Percentiles rank a stretch among this genome's conserved stretches.
Evolutionary conservation across 2,113 vertebrate genomes (phyloP).

Genomic region (Theristicus caerulescens): DNA sequence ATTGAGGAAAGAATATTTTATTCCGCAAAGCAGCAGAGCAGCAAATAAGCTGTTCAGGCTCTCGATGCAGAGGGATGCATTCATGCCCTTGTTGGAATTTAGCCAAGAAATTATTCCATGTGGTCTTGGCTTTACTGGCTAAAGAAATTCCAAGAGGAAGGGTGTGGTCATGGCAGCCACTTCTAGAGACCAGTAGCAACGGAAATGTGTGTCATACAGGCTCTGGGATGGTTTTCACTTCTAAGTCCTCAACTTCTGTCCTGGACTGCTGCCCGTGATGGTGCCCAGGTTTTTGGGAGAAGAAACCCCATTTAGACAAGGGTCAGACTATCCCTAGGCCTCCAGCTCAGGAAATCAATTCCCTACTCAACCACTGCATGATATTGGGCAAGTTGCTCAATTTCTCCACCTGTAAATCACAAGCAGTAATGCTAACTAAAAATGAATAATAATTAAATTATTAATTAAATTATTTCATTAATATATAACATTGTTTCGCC

Average conservation of each 20-base stretch:
- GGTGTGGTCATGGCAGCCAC: neutral
- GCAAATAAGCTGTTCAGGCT: neutral
- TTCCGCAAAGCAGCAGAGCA: neutral
- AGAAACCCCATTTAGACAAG: neutral
- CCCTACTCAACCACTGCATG: neutral
- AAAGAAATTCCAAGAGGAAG: neutral
- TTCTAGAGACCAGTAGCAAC: neutral
- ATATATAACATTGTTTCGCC: neutral
- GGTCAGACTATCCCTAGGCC: neutral
- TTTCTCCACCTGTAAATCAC: neutral
- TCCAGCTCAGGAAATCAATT: neutral
- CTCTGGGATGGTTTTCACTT: neutral
- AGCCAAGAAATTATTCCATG: neutral
- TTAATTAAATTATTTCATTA: neutral
- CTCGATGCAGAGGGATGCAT: neutral
- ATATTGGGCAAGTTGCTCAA: neutral
- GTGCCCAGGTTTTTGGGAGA: neutral
- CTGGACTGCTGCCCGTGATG: neutral
- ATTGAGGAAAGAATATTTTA: neutral
- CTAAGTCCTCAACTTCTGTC: neutral
- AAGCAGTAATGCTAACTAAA: neutral
- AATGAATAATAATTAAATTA: neutral
- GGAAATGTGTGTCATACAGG: neutral
- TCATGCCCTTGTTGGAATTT: neutral
- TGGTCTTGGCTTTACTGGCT: neutral